Base-by-base conservation (phyloP, 2,888 invertebrate genomes). In the Dichetophora obliterata region DNA sequence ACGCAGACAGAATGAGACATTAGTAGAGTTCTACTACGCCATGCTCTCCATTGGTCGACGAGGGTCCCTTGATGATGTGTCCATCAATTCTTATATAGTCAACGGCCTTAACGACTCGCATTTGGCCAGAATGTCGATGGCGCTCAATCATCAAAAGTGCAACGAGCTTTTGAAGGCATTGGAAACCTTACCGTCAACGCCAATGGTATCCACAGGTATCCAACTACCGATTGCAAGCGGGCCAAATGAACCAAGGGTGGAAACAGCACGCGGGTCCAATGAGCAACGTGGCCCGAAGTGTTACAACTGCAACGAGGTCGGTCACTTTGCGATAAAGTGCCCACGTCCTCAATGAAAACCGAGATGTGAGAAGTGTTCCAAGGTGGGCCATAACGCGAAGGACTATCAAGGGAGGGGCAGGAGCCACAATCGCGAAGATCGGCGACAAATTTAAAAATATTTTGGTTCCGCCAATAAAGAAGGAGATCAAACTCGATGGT, bases 231-330 rank as follows among this genome's bases (percentile, higher is more conserved):
- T 5, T 16, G 14, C 63, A 27, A 19, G 9, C 5, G 16, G 31
- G 37, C 19, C 68, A 37, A n/a, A 24, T 14, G 37, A 2, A 48
- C 57, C 8, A 48, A 57, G 5, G 5, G 14, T 16, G 48, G 70
- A 48, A 4, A 6, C n/a, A 31, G 22, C 8, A 6, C 9, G 8
- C 11, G n/a, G 9, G 14, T 11, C 31, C 4, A n/a, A 70, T 9
- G 68, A 72, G 16, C 57, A 66, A n/a, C 37, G 54, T n/a, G n/a
- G n/a, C n/a, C n/a, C n/a, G n/a, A n/a, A 78, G 31, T 80, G 79
- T 37, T 80, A 57, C 16, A 80, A 80, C 16, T 80, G 80, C 68
- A 22, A n/a, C n/a, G n/a, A n/a, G n/a, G n/a, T n/a, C n/a, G n/a
- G n/a, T n/a, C n/a, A n/a, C n/a, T n/a, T n/a, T n/a, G n/a, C n/a